These are phyloP conservation scores for Pachyseris speciosa DNA, from an alignment of 64 coral and sea anemone species.

Conservation along the genomic window DNA sequence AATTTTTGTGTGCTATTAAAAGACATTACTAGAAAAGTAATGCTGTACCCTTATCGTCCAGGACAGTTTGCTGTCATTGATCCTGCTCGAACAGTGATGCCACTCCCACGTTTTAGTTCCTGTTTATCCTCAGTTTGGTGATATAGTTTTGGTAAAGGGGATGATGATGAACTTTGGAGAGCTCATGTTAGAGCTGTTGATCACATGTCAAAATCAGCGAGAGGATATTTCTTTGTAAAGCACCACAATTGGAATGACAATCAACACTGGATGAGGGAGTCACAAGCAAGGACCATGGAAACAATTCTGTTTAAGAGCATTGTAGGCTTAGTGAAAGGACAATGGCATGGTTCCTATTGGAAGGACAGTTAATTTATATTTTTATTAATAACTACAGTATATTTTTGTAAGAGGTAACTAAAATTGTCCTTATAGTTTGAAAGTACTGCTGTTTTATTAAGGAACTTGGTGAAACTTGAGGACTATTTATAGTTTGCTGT, in stretches of 20 bases:
- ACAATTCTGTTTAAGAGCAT: constrained; percentile 11
- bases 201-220: not conserved
- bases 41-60: constrained; percentile 2
- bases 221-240: constrained; percentile 20
- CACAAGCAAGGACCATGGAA: constrained; percentile 4
- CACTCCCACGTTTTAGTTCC: too few relatives aligned
- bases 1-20: not conserved
- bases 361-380: constrained; percentile 11
- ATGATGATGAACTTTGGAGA: constrained; percentile 14
- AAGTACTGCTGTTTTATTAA: too few relatives aligned
- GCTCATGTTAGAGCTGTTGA: not conserved
- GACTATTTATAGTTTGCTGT: too few relatives aligned
- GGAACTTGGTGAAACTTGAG: too few relatives aligned
- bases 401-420: too few relatives aligned
- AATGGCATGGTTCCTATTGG: constrained; percentile 28
- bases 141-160: not conserved
- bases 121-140: not conserved
- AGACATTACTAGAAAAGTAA: not conserved
- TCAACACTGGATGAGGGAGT: constrained; percentile 32
- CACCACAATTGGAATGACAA: constrained; percentile 1
- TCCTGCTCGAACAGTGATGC: too few relatives aligned
- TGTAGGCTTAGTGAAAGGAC: constrained; percentile 10
- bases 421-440: too few relatives aligned
- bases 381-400: too few relatives aligned
- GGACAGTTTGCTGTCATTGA: too few relatives aligned